These are phyloP conservation scores for Callimico goeldii DNA, from an alignment of 2,797 vertebrate genomes.

Conservation along the genomic window DNA sequence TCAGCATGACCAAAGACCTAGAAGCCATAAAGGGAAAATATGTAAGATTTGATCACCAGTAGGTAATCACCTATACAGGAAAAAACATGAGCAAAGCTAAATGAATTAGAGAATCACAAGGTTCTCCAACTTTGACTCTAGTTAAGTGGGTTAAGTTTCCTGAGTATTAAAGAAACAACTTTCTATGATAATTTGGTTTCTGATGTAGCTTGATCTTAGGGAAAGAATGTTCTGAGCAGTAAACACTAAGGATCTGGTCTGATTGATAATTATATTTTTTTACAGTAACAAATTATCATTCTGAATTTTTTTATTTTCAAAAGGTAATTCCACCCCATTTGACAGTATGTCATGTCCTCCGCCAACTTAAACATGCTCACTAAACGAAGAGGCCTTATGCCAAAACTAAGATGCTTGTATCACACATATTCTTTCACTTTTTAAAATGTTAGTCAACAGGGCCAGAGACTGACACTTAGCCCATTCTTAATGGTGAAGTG, in stretches of 20 bases:
- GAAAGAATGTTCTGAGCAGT: not conserved
- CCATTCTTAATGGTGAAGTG: not conserved
- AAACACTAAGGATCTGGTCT: not conserved
- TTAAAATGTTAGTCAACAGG: not conserved
- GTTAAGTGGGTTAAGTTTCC: not conserved
- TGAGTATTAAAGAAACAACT: not conserved
- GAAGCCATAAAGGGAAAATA: slow-evolving; percentile 1
- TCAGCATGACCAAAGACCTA: not conserved
- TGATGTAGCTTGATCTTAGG: not conserved
- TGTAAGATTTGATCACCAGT: not conserved
- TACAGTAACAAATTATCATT: slow-evolving; percentile 1
- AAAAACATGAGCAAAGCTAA: not conserved
- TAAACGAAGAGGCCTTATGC: not conserved
- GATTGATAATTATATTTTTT: not conserved
- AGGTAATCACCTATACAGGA: not conserved
- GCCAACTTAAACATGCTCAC: not conserved
- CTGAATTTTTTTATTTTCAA: not conserved
- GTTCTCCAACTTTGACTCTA: not conserved
- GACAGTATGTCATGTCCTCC: not conserved
- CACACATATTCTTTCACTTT: not conserved
- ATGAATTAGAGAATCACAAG: not conserved
- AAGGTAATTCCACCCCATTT: not conserved
- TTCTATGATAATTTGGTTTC: not conserved
- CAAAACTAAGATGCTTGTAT: not conserved
- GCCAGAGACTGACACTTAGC: slow-evolving; percentile 2